phyloP scores from a whole-genome alignment of 2,113 vertebrate genomes.

The Bufo bufo region DNA sequence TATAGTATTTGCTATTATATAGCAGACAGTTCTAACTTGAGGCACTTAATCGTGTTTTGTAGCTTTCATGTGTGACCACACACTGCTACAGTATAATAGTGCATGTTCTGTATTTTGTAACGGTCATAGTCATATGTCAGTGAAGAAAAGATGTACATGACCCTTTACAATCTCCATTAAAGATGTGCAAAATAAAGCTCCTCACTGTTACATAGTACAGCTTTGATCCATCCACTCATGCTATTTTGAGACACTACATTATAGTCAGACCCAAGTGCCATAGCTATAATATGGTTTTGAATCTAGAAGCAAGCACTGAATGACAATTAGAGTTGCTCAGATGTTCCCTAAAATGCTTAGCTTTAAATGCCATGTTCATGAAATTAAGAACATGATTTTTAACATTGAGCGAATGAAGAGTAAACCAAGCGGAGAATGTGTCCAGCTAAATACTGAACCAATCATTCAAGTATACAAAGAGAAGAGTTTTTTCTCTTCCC shows the following conservation, averaged over 20 bases:
- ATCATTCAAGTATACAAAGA: conserved; percentile 18
- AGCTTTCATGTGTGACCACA: neutral
- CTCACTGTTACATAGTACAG: conserved; percentile 2
- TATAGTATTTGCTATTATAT: neutral
- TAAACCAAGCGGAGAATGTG: conserved; percentile 41
- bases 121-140: neutral
- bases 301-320: conserved; percentile 40
- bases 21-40: neutral
- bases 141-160: conserved; percentile 1
- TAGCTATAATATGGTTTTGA: conserved; percentile 37
- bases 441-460: conserved; percentile 37
- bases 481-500: neutral
- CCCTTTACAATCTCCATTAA: neutral
- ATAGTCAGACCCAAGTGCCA: neutral
- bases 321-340: conserved; percentile 43
- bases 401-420: conserved; percentile 35
- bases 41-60: neutral
- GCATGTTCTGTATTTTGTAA: neutral
- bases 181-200: conserved; percentile 20
- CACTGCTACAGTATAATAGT: neutral
- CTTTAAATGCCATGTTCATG: conserved; percentile 45
- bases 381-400: conserved; percentile 53
- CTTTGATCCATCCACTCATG: conserved; percentile 26
- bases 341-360: conserved; percentile 40
- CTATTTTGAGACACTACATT: conserved; percentile 34